These are phyloP conservation scores for Acanthosepion pharaonis DNA, from an alignment of 2,888 invertebrate species.

Conservation along the genomic window DNA sequence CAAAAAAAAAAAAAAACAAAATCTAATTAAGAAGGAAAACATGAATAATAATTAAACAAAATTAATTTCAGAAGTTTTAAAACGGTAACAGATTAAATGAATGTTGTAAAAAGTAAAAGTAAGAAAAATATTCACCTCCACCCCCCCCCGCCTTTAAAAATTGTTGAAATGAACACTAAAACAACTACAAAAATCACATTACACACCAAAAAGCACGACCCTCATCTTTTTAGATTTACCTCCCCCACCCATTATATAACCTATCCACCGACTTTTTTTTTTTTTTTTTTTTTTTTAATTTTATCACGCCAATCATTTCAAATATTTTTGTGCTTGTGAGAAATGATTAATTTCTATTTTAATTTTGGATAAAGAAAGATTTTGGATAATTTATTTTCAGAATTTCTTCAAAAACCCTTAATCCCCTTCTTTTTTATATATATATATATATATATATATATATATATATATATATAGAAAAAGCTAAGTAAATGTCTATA, in stretches of 20 bases:
- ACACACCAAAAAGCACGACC: not conserved
- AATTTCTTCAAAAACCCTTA: not conserved
- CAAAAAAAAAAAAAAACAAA: not conserved
- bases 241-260: not conserved
- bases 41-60: not conserved
- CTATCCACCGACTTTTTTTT: not conserved
- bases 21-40: not conserved
- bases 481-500: no score
- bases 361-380: not conserved
- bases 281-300: no score
- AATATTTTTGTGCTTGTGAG: not conserved
- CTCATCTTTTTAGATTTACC: not conserved
- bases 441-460: no score
- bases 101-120: not conserved
- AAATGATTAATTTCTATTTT: not conserved
- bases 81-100: not conserved
- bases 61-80: not conserved
- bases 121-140: not conserved
- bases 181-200: not conserved
- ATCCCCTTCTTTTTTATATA: not conserved
- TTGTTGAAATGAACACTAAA: not conserved
- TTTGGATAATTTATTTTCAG: not conserved
- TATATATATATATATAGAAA: no score
- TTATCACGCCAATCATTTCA: no score
- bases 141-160: not conserved